phyloP scores from a whole-genome alignment of 2,888 invertebrate genomes.

The Drosophila nr. medialis region DNA sequence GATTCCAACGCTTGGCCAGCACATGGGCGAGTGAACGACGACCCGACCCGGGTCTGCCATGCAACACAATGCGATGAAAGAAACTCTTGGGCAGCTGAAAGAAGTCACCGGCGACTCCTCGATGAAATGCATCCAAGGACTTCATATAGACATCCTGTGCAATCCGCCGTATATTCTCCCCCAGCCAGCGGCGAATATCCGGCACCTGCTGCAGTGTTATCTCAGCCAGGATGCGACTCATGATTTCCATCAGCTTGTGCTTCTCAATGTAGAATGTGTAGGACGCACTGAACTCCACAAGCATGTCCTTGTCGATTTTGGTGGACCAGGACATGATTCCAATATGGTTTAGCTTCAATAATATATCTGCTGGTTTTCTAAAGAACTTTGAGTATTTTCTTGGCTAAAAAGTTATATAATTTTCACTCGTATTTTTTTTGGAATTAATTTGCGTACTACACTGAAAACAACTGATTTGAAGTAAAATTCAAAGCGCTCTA shows the following conservation, averaged over 20 bases:
- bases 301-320: conserved; percentile 52
- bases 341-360: not conserved
- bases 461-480: conserved; percentile 1
- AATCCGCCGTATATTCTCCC: conserved; percentile 68
- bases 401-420: not conserved
- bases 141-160: conserved; percentile 73
- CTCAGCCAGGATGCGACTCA: conserved; percentile 75
- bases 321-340: conserved; percentile 57
- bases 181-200: conserved; percentile 74
- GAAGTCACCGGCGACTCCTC: conserved; percentile 48
- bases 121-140: conserved; percentile 62
- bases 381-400: not conserved
- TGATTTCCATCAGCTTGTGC: conserved; percentile 80
- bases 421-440: not conserved
- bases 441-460: not conserved
- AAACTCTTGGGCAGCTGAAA: conserved; percentile 68
- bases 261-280: conserved; percentile 83
- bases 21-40: conserved; percentile 86
- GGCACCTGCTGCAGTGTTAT: conserved; percentile 54
- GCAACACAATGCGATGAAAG: conserved; percentile 85
- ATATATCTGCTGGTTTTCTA: not conserved
- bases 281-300: conserved; percentile 72
- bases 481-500: not conserved
- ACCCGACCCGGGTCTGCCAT: conserved; percentile 87
- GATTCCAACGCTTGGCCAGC: conserved; percentile 85